A percentile compares a stretch with the other conserved stretches of the same genome.
These are phyloP conservation scores for Horisme vitalbata DNA, from an alignment of 2,888 invertebrate species.

Conservation along the genomic window DNA sequence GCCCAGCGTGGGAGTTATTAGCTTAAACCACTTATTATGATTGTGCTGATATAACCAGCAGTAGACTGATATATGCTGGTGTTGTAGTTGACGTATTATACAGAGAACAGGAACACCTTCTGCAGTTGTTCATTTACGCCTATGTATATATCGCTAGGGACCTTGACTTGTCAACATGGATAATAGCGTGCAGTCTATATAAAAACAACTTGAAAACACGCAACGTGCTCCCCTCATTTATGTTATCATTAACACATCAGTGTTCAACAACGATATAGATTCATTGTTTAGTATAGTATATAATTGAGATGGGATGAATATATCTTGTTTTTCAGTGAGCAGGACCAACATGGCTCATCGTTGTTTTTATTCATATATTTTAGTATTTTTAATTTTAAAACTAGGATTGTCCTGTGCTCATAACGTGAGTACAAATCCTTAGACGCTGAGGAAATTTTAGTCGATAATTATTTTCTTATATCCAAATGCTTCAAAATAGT, in stretches of 20 bases:
- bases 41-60: too few species aligned
- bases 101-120: too few species aligned
- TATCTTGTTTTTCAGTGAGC: slow-evolving; percentile 7
- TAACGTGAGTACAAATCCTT: slow-evolving; percentile 5
- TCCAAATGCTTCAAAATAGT: too few species aligned
- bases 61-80: too few species aligned
- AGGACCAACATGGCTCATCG: slow-evolving; percentile 11
- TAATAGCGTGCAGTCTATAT: slow-evolving; percentile 29
- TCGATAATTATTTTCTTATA: too few species aligned
- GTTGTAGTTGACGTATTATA: too few species aligned
- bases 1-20: too few species aligned
- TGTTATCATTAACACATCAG: slow-evolving; percentile 32
- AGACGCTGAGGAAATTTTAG: background rate
- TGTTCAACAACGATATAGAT: slow-evolving; percentile 41
- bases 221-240: slow-evolving; percentile 15
- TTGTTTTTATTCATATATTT: slow-evolving; percentile 9
- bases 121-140: background rate
- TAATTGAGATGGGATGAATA: slow-evolving; percentile 26
- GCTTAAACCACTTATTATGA: too few species aligned
- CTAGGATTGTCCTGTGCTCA: slow-evolving; percentile 9
- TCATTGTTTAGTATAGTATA: slow-evolving; percentile 49
- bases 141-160: background rate
- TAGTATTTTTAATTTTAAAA: slow-evolving; percentile 1
- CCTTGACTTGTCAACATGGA: slow-evolving; percentile 21
- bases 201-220: slow-evolving; percentile 22